Evolutionary conservation across 1,140 invertebrate species (phyloP).

Genomic region (Oryctes rhinoceros): DNA sequence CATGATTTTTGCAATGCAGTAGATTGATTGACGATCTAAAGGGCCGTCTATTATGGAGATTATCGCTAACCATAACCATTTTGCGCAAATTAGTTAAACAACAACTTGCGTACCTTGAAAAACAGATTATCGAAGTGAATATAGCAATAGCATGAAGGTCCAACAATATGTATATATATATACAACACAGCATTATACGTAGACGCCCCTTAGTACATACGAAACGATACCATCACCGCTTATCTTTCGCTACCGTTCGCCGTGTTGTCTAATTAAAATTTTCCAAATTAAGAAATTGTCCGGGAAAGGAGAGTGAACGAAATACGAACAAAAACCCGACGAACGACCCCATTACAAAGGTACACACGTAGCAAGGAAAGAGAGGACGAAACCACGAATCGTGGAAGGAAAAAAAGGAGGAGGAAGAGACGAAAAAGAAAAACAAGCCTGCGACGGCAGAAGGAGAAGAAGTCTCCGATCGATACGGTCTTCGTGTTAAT

Average conservation of each 20-base stretch:
- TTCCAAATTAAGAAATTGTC: constrained; percentile 34
- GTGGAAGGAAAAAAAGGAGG: neutral
- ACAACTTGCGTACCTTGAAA: neutral
- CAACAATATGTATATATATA: too few species aligned
- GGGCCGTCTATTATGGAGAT: too few species aligned
- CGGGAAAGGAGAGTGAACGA: constrained; percentile 13
- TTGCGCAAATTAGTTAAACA: neutral
- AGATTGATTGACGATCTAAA: too few species aligned
- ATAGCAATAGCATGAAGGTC: neutral
- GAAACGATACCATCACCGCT: neutral
- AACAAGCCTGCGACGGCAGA: neutral
- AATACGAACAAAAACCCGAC: constrained; percentile 25
- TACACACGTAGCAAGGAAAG: neutral
- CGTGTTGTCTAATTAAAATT: constrained; percentile 30
- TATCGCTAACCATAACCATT: neutral
- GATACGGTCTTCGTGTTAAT: constrained; percentile 38
- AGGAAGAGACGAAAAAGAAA: neutral
- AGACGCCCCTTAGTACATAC: neutral
- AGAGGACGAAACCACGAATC: neutral
- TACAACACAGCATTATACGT: neutral
- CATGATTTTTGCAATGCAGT: too few species aligned
- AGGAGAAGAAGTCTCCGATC: neutral
- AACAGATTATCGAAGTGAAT: neutral
- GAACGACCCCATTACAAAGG: neutral
- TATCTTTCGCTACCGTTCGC: neutral